Base-by-base conservation (phyloP, 2,888 invertebrate species). In the Crepidodera aurea region DNA sequence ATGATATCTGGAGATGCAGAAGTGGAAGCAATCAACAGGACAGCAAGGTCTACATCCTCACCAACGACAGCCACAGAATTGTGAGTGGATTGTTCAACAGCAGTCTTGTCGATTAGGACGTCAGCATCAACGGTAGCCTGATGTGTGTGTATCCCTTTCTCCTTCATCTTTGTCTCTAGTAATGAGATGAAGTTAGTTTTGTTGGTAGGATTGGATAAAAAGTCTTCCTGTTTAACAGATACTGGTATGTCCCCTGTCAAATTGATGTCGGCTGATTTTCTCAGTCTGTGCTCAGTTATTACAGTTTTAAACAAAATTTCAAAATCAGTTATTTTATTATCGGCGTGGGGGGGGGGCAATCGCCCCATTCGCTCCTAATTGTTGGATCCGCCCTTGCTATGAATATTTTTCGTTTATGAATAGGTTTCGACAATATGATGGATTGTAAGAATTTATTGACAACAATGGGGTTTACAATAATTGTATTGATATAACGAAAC, bases 21-120 rank as follows among this genome's bases (percentile, higher is more conserved):
- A 44, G 18, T 44, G 44, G 16, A 44, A 44, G 8, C 19, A 18
- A 44, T 44, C 5, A 44, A 18, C 2, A 39, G 40, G 13, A 13
- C 15, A 13, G 13, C 13, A 8, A 37, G 37, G 37, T 37, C 37
- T 8, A 37, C 37, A 37, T 37, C 37, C 22, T 22, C 22, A 22
- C 29, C 29, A 29, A 29, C 10, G 29, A 29, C 29, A 29, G 29
- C 40, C 4, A 13, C 40, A 39, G 40, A 39, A 39, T 13, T 39
- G 40, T 39, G 40, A 39, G 13, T 13, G 18, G 40, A 12, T 39
- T 39, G 40, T 39, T 39, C 40, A 2, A 39, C 40, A 39, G 40
- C 40, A 39, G 40, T 39, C 40, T 13, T 37, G 5, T 5, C 40
- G 13, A 39, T 39, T 3, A 37, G 37, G 2, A 37, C 37, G 37